Conservation (phyloP, 2,888 invertebrate species). For the Rhodophaea formosa region DNA sequence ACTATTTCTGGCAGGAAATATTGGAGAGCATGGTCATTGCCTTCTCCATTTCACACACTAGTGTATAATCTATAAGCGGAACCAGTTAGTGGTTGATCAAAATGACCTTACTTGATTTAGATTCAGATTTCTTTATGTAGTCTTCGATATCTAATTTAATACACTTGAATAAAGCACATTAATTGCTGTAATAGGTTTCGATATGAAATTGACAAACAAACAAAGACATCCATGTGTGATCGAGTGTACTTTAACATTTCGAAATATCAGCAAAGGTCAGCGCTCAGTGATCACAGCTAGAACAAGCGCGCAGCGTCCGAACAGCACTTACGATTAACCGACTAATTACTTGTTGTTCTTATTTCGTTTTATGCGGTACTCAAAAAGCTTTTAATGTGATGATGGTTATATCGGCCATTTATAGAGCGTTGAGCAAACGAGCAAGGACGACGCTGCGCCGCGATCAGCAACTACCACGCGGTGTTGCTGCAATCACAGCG, state of each 20-base stretch:
- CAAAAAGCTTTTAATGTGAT: conserved; percentile 69
- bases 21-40: too few species aligned
- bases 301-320: conserved; percentile 33
- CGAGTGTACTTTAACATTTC: conserved; percentile 51
- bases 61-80: too few species aligned
- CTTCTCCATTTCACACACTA: too few species aligned
- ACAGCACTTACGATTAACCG: conserved; percentile 50
- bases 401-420: conserved; percentile 58
- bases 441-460: conserved; percentile 58
- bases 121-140: too few species aligned
- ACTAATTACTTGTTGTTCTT: conserved; percentile 64
- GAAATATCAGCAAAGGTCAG: conserved; percentile 50
- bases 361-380: conserved; percentile 46
- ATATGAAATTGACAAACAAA: too few species aligned
- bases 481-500: conserved; percentile 22
- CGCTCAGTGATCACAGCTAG: conserved; percentile 56
- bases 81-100: too few species aligned
- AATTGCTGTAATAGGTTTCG: too few species aligned
- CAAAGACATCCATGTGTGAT: conserved; percentile 1
- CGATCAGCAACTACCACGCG: conserved; percentile 21
- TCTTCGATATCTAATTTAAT: too few species aligned
- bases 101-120: too few species aligned
- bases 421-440: conserved; percentile 63
- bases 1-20: too few species aligned
- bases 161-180: too few species aligned